Percentiles rank a stretch among this genome's conserved stretches.
Conservation (phyloP, 2,888 invertebrate species). For the Cerceris ruficornis region DNA sequence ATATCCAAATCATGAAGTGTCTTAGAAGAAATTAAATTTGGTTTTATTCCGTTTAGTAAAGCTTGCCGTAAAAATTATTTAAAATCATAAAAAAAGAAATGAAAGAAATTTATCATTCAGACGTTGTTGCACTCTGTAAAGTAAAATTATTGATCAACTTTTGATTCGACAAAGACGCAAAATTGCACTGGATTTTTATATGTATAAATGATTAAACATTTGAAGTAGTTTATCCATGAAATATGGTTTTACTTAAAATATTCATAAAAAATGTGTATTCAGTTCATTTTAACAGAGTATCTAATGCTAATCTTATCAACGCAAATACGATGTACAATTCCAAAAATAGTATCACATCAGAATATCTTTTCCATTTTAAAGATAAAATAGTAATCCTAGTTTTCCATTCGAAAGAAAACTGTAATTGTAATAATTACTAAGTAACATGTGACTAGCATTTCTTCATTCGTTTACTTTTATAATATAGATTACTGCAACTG, state of each 20-base stretch:
- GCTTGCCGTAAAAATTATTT: slow-evolving; percentile 10
- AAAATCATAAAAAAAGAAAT: slow-evolving; percentile 30
- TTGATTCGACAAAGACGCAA: slow-evolving; percentile 28
- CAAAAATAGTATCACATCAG: slow-evolving; percentile 59
- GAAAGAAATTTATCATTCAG: not conserved
- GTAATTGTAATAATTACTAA: slow-evolving; percentile 53
- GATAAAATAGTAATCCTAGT: slow-evolving; percentile 43
- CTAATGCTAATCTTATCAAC: slow-evolving; percentile 27
- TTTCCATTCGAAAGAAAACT: slow-evolving; percentile 27
- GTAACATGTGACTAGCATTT: slow-evolving; percentile 69
- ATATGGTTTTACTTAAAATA: slow-evolving; percentile 24
- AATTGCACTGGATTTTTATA: slow-evolving; percentile 9
- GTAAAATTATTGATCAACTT: slow-evolving; percentile 21
- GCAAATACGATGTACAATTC: slow-evolving; percentile 33
- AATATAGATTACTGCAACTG: slow-evolving; percentile 33
- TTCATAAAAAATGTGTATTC: slow-evolving; percentile 26
- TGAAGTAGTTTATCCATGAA: slow-evolving; percentile 6
- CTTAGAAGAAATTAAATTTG: slow-evolving; percentile 8
- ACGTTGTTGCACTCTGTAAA: slow-evolving; percentile 15
- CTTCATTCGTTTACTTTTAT: slow-evolving; percentile 37
- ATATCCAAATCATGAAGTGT: slow-evolving; percentile 61
- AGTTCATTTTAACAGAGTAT: slow-evolving; percentile 14
- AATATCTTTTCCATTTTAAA: slow-evolving; percentile 20
- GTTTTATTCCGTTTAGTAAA: slow-evolving; percentile 8
- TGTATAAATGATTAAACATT: slow-evolving; percentile 29